phyloP scores from a whole-genome alignment of 2,113 vertebrate species.

The Nymphicus hollandicus region DNA sequence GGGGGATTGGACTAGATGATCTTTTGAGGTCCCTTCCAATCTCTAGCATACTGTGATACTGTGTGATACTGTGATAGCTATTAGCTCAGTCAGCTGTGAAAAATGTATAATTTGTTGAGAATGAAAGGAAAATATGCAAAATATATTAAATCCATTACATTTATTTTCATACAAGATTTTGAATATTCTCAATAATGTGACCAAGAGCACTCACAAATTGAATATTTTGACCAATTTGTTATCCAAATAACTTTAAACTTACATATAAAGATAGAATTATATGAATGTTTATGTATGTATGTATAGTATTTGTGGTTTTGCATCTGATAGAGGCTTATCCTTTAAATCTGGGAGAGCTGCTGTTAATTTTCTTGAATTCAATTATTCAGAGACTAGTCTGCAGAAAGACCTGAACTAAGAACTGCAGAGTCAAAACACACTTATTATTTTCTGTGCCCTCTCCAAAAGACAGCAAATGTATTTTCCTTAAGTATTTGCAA shows the following conservation, averaged over 20 bases:
- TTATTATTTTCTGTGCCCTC: neutral
- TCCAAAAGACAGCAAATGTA: neutral
- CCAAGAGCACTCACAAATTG: neutral
- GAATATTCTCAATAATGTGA: neutral
- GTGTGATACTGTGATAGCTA: too few relatives aligned
- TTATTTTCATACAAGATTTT: neutral
- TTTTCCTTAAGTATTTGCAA: neutral
- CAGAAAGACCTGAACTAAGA: neutral
- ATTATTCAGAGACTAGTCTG: neutral
- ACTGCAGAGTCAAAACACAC: neutral
- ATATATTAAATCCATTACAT: neutral
- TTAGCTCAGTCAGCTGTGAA: neutral
- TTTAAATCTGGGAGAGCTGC: neutral
- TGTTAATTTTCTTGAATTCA: neutral
- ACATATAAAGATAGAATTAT: neutral
- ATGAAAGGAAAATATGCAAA: neutral
- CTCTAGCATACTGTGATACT: too few relatives aligned
- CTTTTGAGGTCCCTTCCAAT: too few relatives aligned
- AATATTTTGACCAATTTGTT: neutral
- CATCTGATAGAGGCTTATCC: neutral
- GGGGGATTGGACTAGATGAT: too few relatives aligned
- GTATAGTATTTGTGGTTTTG: neutral
- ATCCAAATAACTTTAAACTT: neutral
- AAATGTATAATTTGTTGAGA: neutral
- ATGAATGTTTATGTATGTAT: too few relatives aligned